Conservation (phyloP, 2,888 invertebrate species). For the Lithophane ornitopus region DNA sequence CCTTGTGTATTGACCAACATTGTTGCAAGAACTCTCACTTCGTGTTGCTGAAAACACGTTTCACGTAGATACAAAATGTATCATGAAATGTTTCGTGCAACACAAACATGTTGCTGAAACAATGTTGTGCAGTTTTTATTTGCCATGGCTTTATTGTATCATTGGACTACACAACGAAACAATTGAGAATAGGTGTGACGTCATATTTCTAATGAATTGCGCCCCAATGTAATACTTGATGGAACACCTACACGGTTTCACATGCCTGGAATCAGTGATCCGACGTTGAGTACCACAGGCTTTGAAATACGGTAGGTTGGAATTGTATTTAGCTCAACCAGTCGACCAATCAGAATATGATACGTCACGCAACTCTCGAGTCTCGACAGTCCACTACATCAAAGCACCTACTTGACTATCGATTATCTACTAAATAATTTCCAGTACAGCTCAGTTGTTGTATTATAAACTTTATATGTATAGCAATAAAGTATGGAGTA, state of each 20-base stretch:
- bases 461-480: not conserved
- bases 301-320: slow-evolving; percentile 42
- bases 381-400: slow-evolving; percentile 20
- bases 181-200: not conserved
- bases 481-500: not conserved
- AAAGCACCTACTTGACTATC: slow-evolving; percentile 26
- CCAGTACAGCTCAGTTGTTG: not conserved
- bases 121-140: not conserved
- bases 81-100: not conserved
- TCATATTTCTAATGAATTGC: not conserved
- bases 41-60: not conserved
- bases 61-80: not conserved
- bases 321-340: slow-evolving; percentile 31
- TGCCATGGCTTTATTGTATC: not conserved
- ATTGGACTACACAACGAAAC: not conserved
- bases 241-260: slow-evolving; percentile 12
- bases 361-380: slow-evolving; percentile 20
- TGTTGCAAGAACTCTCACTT: not conserved
- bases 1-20: not conserved
- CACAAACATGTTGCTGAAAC: not conserved
- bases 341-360: slow-evolving; percentile 32
- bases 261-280: not conserved
- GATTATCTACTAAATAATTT: slow-evolving; percentile 24
- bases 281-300: slow-evolving; percentile 8
- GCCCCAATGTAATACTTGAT: slow-evolving; percentile 3